Evolutionary conservation across 2,113 vertebrate species (phyloP).

Genomic region (Anser cygnoides): DNA sequence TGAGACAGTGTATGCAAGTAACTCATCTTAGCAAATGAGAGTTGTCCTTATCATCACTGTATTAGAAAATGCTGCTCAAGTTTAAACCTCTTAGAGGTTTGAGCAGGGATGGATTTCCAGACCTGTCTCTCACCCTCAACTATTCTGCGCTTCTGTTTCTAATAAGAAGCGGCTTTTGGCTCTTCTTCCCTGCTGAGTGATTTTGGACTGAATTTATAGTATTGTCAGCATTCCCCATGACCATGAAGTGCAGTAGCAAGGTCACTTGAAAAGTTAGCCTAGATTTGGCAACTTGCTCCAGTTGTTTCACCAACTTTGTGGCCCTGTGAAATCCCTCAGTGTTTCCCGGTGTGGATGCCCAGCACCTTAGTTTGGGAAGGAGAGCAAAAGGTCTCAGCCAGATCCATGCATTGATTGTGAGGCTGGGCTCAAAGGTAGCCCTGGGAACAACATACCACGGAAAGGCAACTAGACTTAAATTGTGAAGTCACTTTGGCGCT

Average conservation of each 20-base stretch:
- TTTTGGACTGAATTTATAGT: background rate
- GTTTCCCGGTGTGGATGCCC: background rate
- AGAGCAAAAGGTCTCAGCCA: background rate
- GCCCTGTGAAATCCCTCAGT: background rate
- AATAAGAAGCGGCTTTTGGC: background rate
- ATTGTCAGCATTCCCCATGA: background rate
- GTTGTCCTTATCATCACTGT: rapidly evolving
- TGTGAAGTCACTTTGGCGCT: background rate
- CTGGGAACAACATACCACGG: background rate
- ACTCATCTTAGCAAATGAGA: background rate
- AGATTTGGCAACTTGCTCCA: background rate
- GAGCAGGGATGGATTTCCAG: background rate
- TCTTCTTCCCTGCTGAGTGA: background rate
- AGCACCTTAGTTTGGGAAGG: background rate
- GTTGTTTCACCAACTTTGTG: background rate
- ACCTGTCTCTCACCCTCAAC: background rate
- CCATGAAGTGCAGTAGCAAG: background rate
- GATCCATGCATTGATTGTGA: background rate
- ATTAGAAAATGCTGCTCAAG: background rate
- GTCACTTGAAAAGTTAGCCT: background rate
- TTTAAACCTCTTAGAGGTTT: background rate
- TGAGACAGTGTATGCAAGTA: background rate
- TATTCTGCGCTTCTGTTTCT: background rate
- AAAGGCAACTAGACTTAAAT: background rate
- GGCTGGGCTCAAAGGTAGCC: background rate